These are phyloP conservation scores for Aethes cnicana DNA, from an alignment of 2,888 invertebrate species.

Conservation along the genomic window DNA sequence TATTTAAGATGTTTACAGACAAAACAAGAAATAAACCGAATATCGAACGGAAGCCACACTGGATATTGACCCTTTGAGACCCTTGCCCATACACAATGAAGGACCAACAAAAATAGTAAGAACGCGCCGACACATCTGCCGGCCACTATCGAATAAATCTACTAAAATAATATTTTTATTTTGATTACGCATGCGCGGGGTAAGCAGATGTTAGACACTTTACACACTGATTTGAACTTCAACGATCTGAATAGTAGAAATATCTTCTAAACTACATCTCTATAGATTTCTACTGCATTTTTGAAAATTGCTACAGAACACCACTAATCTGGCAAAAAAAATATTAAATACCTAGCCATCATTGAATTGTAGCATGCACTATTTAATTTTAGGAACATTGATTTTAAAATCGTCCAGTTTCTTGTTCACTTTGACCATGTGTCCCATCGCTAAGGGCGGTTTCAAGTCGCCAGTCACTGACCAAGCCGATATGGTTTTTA, in stretches of 20 bases:
- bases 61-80: conserved; percentile 72
- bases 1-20: conserved; percentile 64
- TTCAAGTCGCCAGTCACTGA: conserved; percentile 69
- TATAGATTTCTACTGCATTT: too few relatives aligned
- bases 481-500: conserved; percentile 56
- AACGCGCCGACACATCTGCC: conserved; percentile 73
- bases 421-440: conserved; percentile 42
- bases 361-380: too few relatives aligned
- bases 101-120: conserved; percentile 73
- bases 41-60: conserved; percentile 70
- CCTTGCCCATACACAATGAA: conserved; percentile 69
- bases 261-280: too few relatives aligned
- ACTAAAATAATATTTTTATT: conserved; percentile 82
- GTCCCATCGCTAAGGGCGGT: conserved; percentile 63
- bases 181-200: conserved; percentile 76
- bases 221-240: conserved; percentile 44
- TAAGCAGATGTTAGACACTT: conserved; percentile 72
- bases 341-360: neutral
- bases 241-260: conserved; percentile 27
- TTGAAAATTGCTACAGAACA: too few relatives aligned
- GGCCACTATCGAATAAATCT: conserved; percentile 79
- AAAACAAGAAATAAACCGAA: conserved; percentile 61
- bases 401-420: conserved; percentile 26
- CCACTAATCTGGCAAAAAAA: conserved; percentile 16
- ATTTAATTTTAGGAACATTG: too few relatives aligned